Percentiles rank a stretch among this genome's conserved stretches.
Conservation (phyloP, 1,140 invertebrate genomes). For the Drosophila nigrodunni region DNA sequence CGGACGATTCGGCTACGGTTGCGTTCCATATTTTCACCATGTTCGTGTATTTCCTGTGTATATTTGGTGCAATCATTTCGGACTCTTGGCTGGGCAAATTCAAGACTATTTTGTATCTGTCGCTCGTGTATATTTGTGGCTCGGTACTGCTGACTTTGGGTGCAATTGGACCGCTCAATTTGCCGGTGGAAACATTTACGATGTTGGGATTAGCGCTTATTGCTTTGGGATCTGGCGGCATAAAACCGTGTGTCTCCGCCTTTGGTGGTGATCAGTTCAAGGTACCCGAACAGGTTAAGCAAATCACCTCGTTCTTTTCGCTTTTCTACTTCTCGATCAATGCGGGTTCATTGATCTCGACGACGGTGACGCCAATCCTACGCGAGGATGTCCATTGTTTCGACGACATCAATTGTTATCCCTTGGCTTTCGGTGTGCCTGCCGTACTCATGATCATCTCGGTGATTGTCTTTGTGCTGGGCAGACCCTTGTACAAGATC, state of each 20-base stretch:
- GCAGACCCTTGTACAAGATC: conserved; percentile 92
- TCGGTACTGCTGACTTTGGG: conserved; percentile 92
- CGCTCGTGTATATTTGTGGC: conserved; percentile 94
- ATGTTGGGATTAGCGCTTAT: conserved; percentile 92
- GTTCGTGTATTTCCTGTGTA: conserved; percentile 92
- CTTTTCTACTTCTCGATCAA: conserved; percentile 98
- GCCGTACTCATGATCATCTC: conserved; percentile 93
- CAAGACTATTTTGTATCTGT: conserved; percentile 94
- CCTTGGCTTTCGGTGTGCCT: conserved; percentile 96
- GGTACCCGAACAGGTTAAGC: conserved; percentile 90
- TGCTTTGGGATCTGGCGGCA: conserved; percentile 96
- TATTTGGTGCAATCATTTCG: conserved; percentile 93
- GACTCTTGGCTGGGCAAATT: conserved; percentile 93
- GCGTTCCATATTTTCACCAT: conserved; percentile 93
- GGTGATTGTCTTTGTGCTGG: conserved; percentile 92
- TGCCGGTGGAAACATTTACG: conserved; percentile 88
- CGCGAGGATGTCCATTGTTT: conserved; percentile 93
- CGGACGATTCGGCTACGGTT: conserved; percentile 89
- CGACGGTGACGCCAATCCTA: conserved; percentile 94
- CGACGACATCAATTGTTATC: conserved; percentile 92
- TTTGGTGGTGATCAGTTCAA: conserved; percentile 99
- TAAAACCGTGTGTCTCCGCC: conserved; percentile 98
- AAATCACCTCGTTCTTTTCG: conserved; percentile 95
- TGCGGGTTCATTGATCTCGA: conserved; percentile 95
- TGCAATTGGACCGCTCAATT: conserved; percentile 87